Evolutionary conservation across 2,888 invertebrate genomes (phyloP).

Genomic region (Drosophila differens): DNA sequence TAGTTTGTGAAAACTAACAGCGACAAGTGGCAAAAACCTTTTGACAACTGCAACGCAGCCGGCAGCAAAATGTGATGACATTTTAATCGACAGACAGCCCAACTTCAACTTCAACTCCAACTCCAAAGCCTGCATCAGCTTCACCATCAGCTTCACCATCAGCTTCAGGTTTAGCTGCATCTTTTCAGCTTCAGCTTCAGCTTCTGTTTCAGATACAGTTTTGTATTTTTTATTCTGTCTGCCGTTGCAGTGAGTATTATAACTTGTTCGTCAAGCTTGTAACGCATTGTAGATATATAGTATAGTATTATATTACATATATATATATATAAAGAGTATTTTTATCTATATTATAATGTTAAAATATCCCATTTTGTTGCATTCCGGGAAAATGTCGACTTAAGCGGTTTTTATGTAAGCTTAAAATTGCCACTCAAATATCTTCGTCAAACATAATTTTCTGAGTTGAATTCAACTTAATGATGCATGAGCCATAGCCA

Average conservation of each 20-base stretch:
- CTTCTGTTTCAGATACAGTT: constrained; percentile 20
- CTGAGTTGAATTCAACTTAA: not conserved
- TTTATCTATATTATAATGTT: not conserved
- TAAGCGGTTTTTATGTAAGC: not conserved
- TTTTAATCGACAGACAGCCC: constrained; percentile 75
- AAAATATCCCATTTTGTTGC: not conserved
- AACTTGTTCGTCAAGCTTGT: not conserved
- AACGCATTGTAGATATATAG: not conserved
- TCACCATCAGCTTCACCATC: constrained; percentile 5
- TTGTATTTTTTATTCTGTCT: not conserved
- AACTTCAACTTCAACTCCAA: constrained; percentile 8
- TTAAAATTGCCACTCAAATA: not conserved
- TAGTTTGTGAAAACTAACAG: constrained; percentile 32
- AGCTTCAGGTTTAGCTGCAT: constrained; percentile 13
- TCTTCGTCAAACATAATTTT: not conserved
- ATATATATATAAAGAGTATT: not conserved
- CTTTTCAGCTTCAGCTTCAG: constrained; percentile 1
- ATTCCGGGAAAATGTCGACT: not conserved
- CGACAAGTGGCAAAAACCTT: constrained; percentile 61
- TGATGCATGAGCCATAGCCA: not conserved
- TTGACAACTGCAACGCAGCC: constrained; percentile 62
- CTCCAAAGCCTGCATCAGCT: not conserved
- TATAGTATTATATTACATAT: not conserved
- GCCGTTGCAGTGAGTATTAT: not conserved
- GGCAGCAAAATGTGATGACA: constrained; percentile 79